These are phyloP conservation scores for Aphelocoma coerulescens DNA, from an alignment of 2,113 vertebrate genomes.

Conservation along the genomic window DNA sequence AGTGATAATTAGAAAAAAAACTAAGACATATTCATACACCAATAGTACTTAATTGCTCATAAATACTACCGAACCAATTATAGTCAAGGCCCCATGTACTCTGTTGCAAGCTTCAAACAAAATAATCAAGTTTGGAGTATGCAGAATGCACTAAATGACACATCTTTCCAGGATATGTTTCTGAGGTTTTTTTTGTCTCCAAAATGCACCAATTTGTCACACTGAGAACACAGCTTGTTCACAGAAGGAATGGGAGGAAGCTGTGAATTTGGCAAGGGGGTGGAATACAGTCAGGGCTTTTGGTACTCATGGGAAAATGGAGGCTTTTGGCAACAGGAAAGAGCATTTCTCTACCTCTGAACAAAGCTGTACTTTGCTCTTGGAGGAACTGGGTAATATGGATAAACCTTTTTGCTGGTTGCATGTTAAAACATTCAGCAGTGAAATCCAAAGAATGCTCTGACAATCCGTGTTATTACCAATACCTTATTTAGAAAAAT, in stretches of 20 bases:
- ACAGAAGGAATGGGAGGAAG: not conserved
- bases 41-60: not conserved
- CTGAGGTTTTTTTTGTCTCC: not conserved
- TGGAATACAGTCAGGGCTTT: not conserved
- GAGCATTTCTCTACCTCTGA: not conserved
- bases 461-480: not conserved
- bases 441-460: not conserved
- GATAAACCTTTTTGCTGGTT: not conserved
- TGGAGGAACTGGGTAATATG: not conserved
- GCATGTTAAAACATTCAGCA: not conserved
- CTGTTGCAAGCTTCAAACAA: not conserved
- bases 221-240: not conserved
- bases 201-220: not conserved
- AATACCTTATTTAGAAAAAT: not conserved
- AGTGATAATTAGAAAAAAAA: not conserved
- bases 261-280: not conserved
- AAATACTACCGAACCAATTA: not conserved
- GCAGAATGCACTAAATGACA: not conserved
- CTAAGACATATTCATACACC: not conserved
- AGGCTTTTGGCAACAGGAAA: slow-evolving; percentile 6
- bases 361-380: not conserved
- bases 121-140: not conserved
- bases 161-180: not conserved
- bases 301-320: not conserved
- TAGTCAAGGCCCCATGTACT: slow-evolving; percentile 11